Base-by-base conservation (phyloP, 2,888 invertebrate genomes). In the Drosophila subquinaria region DNA sequence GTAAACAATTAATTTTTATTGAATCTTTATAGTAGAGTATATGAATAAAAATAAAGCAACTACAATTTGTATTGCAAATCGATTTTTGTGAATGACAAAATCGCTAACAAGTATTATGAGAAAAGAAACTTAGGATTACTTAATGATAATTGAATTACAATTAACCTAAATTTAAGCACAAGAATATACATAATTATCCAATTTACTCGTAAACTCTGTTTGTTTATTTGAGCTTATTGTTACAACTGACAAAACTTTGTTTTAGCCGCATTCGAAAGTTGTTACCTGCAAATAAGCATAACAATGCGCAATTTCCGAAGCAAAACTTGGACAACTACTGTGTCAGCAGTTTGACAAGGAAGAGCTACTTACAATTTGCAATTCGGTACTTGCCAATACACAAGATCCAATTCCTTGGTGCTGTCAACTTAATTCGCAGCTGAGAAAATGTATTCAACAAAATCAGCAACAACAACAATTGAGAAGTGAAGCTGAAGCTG, bases 321-420 rank as follows among this genome's bases (percentile, higher is more conserved):
- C 47, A 27, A 48, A 74, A 69, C 60, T 76, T 79, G 47, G 65
- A 63, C 70, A 88, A 86, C 81, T 83, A 81, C 83, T 83, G 87
- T 77, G 75, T 74, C 82, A 74, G 81, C 71, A 82, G 85, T 66
- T 66, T 84, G 79, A 61, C 74, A 68, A 65, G 55, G 55, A 72
- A 66, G 42, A 56, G 76, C 76, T 69, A 57, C 68, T 82, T 88
- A 69, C 47, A 8, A 40, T 65, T 20, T 23, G 23, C 23, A 23
- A 23, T 23, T 23, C 48, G 38, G 9, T 8, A 27, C 38, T 57
- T 76, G 52, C 2, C 50, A 65, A 62, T 59, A 52, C 50, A 51
- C 69, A 56, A 40, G 56, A 69, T 30, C 53, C 68, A 79, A 69
- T 76, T 84, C 67, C 48, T 53, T 53, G 61, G 45, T 23, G 65